Conservation (phyloP, 2,888 invertebrate genomes). For the Apamea sordens region DNA sequence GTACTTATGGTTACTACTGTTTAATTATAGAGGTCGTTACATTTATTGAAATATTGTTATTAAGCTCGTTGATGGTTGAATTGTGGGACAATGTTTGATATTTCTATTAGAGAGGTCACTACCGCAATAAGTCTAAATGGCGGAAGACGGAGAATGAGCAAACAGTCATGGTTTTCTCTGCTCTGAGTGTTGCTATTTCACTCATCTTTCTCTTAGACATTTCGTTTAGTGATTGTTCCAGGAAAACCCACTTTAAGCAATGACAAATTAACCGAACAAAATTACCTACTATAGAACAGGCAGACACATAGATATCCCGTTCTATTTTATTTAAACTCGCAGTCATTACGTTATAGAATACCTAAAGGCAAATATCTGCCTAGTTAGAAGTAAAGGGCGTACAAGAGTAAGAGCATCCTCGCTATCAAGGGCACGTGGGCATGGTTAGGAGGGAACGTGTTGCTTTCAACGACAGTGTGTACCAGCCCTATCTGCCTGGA, state of each 20-base stretch:
- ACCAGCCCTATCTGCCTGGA: background rate
- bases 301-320: background rate
- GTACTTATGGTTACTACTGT: constrained; percentile 49
- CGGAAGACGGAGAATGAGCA: constrained; percentile 2
- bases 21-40: constrained; percentile 41
- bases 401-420: constrained; percentile 33
- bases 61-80: constrained; percentile 11
- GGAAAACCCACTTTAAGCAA: background rate
- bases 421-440: constrained; percentile 29
- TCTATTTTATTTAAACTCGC: background rate
- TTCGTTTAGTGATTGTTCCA: background rate
- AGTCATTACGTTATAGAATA: constrained; percentile 12
- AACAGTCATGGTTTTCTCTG: background rate
- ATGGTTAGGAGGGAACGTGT: constrained; percentile 7
- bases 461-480: constrained; percentile 21
- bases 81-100: constrained; percentile 19
- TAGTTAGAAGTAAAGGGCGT: constrained; percentile 40
- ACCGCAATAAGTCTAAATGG: constrained; percentile 14
- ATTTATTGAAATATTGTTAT: constrained; percentile 48
- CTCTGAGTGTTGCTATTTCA: background rate
- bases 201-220: background rate
- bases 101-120: constrained; percentile 26
- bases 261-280: background rate
- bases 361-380: constrained; percentile 29
- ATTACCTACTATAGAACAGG: background rate